Evolutionary conservation across 2,113 vertebrate genomes (phyloP).

Genomic region (Tautogolabrus adspersus): DNA sequence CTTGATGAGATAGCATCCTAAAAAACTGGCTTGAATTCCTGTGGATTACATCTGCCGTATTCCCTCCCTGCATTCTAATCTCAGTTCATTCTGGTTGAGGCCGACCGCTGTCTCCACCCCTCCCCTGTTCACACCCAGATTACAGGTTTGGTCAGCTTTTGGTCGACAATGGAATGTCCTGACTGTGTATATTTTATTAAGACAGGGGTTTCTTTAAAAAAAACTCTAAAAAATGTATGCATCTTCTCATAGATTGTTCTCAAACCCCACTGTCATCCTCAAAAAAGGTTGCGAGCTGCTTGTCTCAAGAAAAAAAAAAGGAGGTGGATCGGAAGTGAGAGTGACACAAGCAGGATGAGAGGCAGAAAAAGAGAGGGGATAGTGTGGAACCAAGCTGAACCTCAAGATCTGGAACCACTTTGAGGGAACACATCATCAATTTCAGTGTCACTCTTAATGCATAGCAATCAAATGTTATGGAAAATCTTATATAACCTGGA

Average conservation of each 20-base stretch:
- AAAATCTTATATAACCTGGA: constrained; percentile 42
- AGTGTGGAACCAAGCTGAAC: constrained; percentile 41
- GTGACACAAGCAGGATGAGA: constrained; percentile 3
- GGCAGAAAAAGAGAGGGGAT: constrained; percentile 5
- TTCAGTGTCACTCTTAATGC: constrained; percentile 49
- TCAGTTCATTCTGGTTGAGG: constrained; percentile 46
- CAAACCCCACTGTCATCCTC: background rate
- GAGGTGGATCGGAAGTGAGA: background rate
- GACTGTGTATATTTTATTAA: constrained; percentile 45
- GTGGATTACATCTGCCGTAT: constrained; percentile 67
- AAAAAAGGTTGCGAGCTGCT: background rate
- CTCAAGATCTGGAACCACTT: constrained; percentile 67
- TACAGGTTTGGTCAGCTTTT: constrained; percentile 64
- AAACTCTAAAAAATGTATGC: constrained; percentile 9
- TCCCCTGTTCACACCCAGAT: constrained; percentile 69
- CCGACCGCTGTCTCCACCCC: constrained; percentile 56
- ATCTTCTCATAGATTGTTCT: constrained; percentile 22
- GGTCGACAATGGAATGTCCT: constrained; percentile 56
- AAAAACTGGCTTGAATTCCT: constrained; percentile 61
- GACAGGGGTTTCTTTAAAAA: constrained; percentile 4
- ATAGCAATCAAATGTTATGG: constrained; percentile 26
- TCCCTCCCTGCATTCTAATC: constrained; percentile 59
- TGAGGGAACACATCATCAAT: constrained; percentile 63
- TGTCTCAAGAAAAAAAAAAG: background rate
- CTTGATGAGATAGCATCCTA: constrained; percentile 17